Evolutionary conservation across 2,888 invertebrate species (phyloP).

Genomic region (Glaucopsyche alexis): DNA sequence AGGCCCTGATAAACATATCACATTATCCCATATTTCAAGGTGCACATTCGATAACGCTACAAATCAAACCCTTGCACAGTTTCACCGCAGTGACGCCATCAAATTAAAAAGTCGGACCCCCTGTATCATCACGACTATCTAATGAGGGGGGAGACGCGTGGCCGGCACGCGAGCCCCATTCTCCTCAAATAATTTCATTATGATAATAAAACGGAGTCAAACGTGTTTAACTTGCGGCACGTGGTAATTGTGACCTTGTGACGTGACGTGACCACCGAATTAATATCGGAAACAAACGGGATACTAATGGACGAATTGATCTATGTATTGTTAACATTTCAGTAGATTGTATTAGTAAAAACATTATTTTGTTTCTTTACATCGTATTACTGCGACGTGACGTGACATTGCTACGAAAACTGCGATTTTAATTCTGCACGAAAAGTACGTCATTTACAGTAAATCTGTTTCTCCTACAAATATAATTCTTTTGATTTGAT

Average conservation of each 20-base stretch:
- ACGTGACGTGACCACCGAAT: constrained; percentile 35
- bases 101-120: constrained; percentile 73
- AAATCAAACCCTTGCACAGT: constrained; percentile 65
- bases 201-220: constrained; percentile 74
- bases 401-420: not conserved
- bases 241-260: constrained; percentile 55
- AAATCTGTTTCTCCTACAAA: not conserved
- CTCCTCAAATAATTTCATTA: constrained; percentile 70
- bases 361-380: not conserved
- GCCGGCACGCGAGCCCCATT: constrained; percentile 57
- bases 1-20: too few relatives aligned
- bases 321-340: constrained; percentile 30
- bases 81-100: constrained; percentile 56
- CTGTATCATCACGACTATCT: constrained; percentile 59
- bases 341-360: not conserved
- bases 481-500: not conserved
- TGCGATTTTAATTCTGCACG: not conserved
- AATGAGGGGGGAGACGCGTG: constrained; percentile 65
- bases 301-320: constrained; percentile 20
- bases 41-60: constrained; percentile 24
- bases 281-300: not conserved
- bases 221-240: constrained; percentile 69
- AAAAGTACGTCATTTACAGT: not conserved
- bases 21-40: not conserved
- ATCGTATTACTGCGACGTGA: not conserved